Base-by-base conservation (phyloP, 2,797 vertebrate genomes). In the Pangasius djambal region DNA sequence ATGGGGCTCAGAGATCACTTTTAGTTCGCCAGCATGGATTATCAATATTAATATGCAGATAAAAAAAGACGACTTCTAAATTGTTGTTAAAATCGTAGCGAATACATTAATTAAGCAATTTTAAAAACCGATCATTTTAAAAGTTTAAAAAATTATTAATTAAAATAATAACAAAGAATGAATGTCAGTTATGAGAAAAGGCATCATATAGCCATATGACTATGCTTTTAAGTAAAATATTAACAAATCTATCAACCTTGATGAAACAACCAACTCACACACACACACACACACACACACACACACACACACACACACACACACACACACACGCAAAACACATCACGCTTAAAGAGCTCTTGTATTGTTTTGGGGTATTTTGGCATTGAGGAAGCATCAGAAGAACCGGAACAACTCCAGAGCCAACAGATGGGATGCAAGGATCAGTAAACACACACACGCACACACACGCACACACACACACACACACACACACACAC, bases 401-500 rank as follows among this genome's bases (percentile, higher is more conserved):
- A 4, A 57, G 31, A 57, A n/a, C 52, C 50, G 34, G 15, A 50
- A 77, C 44, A 75, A 48, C n/a, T 20, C 52, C 52, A 57, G 4
- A 34, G 52, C 18, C 78, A 82, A 40, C 79, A 82, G 79, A 82
- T 82, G 79, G 79, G 55, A 25, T 37, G 34, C 79, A 82, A 59
- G 79, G 79, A 61, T 82, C 55, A 40, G 55, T 82, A 61, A 61
- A 78, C 75, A 75, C 70, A 74, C 37, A 75, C 72, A 77, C 74
- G 55, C 48, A 78, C 75, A 78, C 75, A 79, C 77, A 79, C 77
- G 55, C 77, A 55, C 48, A 77, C 74, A 77, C 74, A 78, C 48
- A 78, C 75, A 78, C 75, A 79, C 77, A 79, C 77, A 79, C 77
- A 55, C 48, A 77, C 74, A 78, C 50, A 78, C 75, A 34, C 77